Base-by-base conservation (phyloP, 2,888 invertebrate species). In the Nemotelus nigrinus region DNA sequence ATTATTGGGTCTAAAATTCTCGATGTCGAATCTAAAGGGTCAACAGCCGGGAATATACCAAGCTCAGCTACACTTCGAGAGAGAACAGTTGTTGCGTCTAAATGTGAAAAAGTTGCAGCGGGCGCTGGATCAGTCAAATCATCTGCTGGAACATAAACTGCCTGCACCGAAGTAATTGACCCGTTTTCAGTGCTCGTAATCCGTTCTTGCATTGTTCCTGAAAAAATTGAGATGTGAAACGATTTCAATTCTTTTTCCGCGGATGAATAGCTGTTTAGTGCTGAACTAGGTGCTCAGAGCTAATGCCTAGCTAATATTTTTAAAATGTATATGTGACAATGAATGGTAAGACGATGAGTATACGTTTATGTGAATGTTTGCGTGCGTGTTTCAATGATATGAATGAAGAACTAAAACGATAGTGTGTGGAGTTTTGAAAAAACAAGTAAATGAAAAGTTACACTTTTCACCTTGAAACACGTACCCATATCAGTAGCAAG, bases 71-170 rank as follows among this genome's bases (percentile, higher is more conserved):
- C 96, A 84, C 95, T 95, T 87, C 97, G 92, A 64, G 96, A 96
- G 89, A 97, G 88, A 82, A 97, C 97, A 88, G 96, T 97, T 82
- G 96, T 97, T 85, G 97, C 96, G 85, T 97, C 97, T 91, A 97
- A 94, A 88, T 97, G 97, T 89, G 97, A 96, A 85, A 97, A 97
- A 70, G 97, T 96, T 81, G 97, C 96, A 82, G 97, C 96, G 78
- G 97, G 97, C 80, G 97, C 96, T 82, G 97, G 97, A 90, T 97
- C 97, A 84, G 96, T 97, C 90, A 97, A 94, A 88, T 97, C 97
- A 87, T 97, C 97, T 87, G 97, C 97, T 60, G 96, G 96, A 84
- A 97, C 97, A 84, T 97, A 96, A 86, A 96, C 96, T 83, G 97
- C 97, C 88, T 96, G 96, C 83, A 97, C 96, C 76, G 96, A 97